Conservation (phyloP, 2,113 vertebrate genomes). For the Myanophis thanlyinensis region DNA sequence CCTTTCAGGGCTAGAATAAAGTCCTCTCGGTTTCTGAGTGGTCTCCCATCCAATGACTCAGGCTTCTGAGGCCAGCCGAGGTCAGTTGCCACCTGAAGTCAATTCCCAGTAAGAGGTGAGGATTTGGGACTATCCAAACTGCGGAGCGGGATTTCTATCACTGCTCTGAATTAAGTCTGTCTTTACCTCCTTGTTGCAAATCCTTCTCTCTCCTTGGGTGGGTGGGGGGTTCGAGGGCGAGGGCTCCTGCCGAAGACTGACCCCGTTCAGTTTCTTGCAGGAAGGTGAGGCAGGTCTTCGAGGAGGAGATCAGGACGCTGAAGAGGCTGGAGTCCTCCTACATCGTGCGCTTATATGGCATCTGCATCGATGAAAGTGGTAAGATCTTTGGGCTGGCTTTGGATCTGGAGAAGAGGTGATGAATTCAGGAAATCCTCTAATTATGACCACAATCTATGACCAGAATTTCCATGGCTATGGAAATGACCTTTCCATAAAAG, state of each 20-base stretch:
- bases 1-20: no score
- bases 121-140: neutral
- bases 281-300: slow-evolving; percentile 70
- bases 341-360: slow-evolving; percentile 86
- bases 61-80: neutral
- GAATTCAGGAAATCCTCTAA: no score
- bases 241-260: neutral
- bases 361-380: slow-evolving; percentile 82
- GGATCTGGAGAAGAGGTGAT: neutral
- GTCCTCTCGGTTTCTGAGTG: neutral
- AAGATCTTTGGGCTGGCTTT: neutral
- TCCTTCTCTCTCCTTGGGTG: neutral
- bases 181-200: neutral
- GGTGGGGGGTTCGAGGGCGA: neutral
- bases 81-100: neutral
- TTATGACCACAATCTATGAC: neutral
- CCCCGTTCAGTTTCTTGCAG: slow-evolving; percentile 46
- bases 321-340: slow-evolving; percentile 85
- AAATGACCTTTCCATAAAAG: no score
- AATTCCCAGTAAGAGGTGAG: neutral
- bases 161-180: neutral
- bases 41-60: neutral
- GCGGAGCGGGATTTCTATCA: neutral
- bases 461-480: neutral
- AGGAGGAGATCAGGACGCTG: slow-evolving; percentile 79